Evolutionary conservation across 2,797 vertebrate species (phyloP).

Genomic region (Sebastes hubbsi): DNA sequence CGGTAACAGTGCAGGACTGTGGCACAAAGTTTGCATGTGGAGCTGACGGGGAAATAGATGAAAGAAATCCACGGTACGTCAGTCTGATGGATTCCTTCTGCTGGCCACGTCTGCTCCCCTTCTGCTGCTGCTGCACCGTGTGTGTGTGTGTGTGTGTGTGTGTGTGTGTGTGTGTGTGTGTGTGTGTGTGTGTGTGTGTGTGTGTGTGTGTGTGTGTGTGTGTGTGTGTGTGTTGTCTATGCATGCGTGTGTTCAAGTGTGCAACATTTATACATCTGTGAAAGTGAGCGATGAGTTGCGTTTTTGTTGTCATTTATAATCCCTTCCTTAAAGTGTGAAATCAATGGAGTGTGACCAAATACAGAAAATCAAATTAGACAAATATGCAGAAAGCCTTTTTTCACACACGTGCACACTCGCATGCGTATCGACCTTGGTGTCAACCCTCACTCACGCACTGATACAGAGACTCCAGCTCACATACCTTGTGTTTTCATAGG

Average conservation of each 20-base stretch:
- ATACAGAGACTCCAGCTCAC: not conserved
- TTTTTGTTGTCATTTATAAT: constrained; percentile 34
- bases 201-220: not conserved
- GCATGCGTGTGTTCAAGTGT: constrained; percentile 1
- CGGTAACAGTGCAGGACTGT: not conserved
- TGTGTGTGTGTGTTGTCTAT: not conserved
- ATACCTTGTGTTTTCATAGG: constrained; percentile 23
- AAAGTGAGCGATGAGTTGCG: constrained; percentile 23
- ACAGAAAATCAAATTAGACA: constrained; percentile 1
- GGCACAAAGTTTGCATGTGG: constrained; percentile 21
- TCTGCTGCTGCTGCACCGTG: constrained; percentile 47
- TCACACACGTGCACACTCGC: not conserved
- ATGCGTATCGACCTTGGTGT: not conserved
- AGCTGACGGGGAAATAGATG: constrained; percentile 33
- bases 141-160: constrained; percentile 2
- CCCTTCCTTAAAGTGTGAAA: constrained; percentile 29
- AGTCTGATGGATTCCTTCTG: constrained; percentile 66
- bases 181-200: not conserved
- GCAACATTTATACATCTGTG: constrained; percentile 24
- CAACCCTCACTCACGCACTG: not conserved
- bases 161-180: constrained; percentile 14
- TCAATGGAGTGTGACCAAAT: constrained; percentile 11
- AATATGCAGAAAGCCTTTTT: not conserved
- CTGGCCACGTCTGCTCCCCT: constrained; percentile 60
- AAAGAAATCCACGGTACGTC: constrained; percentile 34